Evolutionary conservation across 2,888 invertebrate species (phyloP), one percentile per base, ranked within the genome.

Genomic region (Cosmopolites sordidus): DNA sequence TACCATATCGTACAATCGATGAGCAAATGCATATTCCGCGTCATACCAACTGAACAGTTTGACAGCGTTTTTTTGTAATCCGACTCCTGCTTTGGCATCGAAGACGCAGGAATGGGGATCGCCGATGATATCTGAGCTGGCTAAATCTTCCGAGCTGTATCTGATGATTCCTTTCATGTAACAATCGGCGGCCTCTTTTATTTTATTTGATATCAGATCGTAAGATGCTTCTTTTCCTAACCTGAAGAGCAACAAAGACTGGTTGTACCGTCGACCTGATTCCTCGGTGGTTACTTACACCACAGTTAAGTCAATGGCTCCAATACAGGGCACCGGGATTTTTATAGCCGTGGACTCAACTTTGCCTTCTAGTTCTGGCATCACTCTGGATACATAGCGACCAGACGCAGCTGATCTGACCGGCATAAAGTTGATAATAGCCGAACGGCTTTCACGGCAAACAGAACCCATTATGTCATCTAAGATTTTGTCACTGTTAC

Each of bases 1-100:
- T 15, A 90, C 78, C 30, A 89, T 44, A 22, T 62, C 63, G 39
- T 58, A 63, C 16, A 63, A 29, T 33, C 61, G 53, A 48, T 57
- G 53, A 1, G 63, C 63, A 37, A 58, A 60, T n/a, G 60, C 60
- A 16, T 52, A 53, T 53, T 60, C 60, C 8, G 47, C 54, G 40
- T 63, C 63, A 22, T 63, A 62, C 63, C 63, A 63, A n/a, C 56
- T 60, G 40, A 62, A 63, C 6, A 61, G 12, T 45, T 63, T 60
- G 3, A 58, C 50, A 1, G 47, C 22, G 48, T 57, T 51, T 42
- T 58, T 60, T 15, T 55, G 48, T 17, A 62, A 38, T 16, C 48
- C 51, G 8, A 47, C 37, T 8, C 60, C 60, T 15, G 61, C 57
- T 44, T 58, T 59, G 1, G 48, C 47, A 47, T 63, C 63, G 11